Evolutionary conservation across 2,113 vertebrate genomes (phyloP).

Genomic region (Dicerorhinus sumatrensis): DNA sequence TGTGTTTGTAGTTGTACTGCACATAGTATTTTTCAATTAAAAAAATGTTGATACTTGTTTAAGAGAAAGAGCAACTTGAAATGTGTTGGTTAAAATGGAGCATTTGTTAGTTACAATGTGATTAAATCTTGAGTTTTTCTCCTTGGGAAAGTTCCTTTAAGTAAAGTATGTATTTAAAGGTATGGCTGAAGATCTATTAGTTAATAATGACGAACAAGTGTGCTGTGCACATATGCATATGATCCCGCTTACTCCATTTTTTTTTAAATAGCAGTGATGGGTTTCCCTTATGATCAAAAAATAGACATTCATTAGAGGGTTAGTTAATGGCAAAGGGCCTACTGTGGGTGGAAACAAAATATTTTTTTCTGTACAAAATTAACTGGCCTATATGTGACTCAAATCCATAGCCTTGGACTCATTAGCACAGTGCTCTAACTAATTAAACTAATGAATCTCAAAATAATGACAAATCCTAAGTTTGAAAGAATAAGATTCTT

Average conservation of each 20-base stretch:
- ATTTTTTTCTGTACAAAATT: constrained; percentile 49
- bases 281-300: constrained; percentile 17
- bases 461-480: constrained; percentile 67
- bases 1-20: neutral
- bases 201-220: neutral
- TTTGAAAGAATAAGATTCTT: constrained; percentile 56
- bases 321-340: constrained; percentile 46
- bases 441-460: constrained; percentile 70
- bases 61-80: neutral
- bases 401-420: constrained; percentile 44
- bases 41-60: neutral
- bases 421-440: constrained; percentile 64
- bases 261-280: neutral
- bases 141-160: neutral
- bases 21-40: neutral
- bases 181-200: neutral
- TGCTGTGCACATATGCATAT: neutral
- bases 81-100: neutral
- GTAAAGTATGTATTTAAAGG: neutral
- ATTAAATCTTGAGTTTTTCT: neutral
- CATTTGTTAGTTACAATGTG: neutral
- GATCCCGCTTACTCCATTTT: neutral
- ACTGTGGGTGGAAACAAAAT: constrained; percentile 31
- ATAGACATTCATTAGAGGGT: neutral
- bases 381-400: constrained; percentile 52